Conservation (phyloP, 2,888 invertebrate genomes). For the Cataglyphis rosenhaueri region DNA sequence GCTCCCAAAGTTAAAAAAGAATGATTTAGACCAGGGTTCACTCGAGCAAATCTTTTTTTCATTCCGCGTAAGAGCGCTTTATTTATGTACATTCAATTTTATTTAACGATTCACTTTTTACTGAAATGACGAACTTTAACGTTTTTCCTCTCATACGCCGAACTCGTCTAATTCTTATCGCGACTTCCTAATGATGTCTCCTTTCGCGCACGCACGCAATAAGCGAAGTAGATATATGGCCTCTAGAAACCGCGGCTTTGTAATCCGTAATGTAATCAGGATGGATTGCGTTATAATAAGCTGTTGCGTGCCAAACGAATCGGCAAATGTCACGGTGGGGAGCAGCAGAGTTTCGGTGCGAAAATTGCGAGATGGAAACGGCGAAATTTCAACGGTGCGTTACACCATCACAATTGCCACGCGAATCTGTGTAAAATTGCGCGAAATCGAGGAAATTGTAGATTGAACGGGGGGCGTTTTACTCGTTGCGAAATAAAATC, state of each 20-base stretch:
- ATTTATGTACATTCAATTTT: not conserved
- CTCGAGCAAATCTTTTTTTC: not conserved
- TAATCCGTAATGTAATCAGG: constrained; percentile 72
- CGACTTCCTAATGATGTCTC: constrained; percentile 20
- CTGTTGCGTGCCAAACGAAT: constrained; percentile 40
- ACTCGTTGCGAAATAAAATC: not conserved
- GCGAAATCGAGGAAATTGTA: constrained; percentile 7
- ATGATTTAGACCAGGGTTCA: not conserved
- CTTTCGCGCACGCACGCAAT: constrained; percentile 1
- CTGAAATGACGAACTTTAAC: not conserved
- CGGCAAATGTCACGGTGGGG: constrained; percentile 7
- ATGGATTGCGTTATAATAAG: constrained; percentile 57
- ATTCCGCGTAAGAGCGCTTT: not conserved
- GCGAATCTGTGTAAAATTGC: constrained; percentile 1
- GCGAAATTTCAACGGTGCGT: not conserved
- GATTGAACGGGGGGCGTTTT: not conserved
- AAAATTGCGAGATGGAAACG: constrained; percentile 16
- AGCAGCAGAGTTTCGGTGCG: not conserved
- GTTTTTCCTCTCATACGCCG: not conserved
- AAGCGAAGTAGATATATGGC: constrained; percentile 57
- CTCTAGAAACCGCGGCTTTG: constrained; percentile 67
- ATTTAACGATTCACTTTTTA: not conserved
- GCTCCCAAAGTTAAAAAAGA: not conserved
- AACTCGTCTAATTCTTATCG: not conserved
- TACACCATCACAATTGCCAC: not conserved